phyloP scores from a whole-genome alignment of 2,113 vertebrate species.

The Redunca redunca region DNA sequence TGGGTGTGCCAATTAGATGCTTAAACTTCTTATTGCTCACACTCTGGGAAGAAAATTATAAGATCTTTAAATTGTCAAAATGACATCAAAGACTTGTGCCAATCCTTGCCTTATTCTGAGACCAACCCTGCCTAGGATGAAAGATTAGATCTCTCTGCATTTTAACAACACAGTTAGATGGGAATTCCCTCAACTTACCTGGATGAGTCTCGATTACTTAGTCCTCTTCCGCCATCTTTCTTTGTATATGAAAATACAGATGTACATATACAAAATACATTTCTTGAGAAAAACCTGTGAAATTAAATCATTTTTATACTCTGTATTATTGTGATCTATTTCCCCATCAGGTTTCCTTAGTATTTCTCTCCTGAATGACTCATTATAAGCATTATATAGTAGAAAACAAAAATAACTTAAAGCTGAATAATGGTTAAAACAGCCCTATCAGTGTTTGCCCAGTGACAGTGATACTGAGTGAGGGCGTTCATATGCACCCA shows the following conservation, averaged over 20 bases:
- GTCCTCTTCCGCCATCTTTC: neutral
- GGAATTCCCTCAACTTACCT: neutral
- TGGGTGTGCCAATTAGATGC: neutral
- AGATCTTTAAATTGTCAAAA: neutral
- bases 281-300: neutral
- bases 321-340: neutral
- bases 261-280: neutral
- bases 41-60: neutral
- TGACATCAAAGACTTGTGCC: neutral
- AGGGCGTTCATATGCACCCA: fast-evolving
- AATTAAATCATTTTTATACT: neutral
- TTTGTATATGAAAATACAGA: neutral
- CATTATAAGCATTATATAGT: neutral
- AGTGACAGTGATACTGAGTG: neutral
- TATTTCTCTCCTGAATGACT: neutral
- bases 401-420: neutral
- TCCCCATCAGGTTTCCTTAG: neutral
- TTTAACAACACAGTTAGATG: neutral
- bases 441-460: too few species aligned
- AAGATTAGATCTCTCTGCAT: neutral
- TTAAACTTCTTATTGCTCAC: neutral
- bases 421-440: neutral
- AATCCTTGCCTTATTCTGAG: neutral
- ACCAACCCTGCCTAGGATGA: neutral
- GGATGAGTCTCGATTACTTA: neutral